Evolutionary conservation across 2,113 vertebrate genomes (phyloP), one percentile per base, ranked within the genome.

Genomic region (Channa argus): DNA sequence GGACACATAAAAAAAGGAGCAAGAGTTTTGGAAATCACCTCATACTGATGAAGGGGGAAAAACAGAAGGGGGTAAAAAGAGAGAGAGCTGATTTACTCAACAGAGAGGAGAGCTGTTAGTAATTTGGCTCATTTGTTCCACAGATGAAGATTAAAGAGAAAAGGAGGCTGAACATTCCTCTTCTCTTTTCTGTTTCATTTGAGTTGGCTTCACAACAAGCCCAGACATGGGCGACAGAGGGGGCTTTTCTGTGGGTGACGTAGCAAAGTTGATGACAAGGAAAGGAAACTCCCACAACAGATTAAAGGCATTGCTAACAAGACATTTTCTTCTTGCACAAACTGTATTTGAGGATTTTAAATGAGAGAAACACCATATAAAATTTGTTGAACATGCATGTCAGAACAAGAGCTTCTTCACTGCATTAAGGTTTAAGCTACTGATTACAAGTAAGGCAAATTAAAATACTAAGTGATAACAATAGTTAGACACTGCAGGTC

Each of bases 81-180:
- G 64, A 72, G 62, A 72, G 59, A 67, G 69, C 53, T 74, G 74
- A 52, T 85, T 82, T 61, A 85, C 52, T 79, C 51, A 43, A 78
- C 53, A 78, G 83, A 74, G 47, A 58, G 60, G 67, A 82, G 74
- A 80, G 76, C 80, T 82, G 89, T 78, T 85, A 84, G 85, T 85
- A 86, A 91, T 90, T 88, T 89, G 75, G 65, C 82, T 85, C 74
- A 79, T 91, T 91, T 89, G 82, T 74, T 90, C 63, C 81, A 79
- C 90, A 88, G 84, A 91, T 89, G 87, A 84, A 91, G 86, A 90
- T 91, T 76, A 90, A 89, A 92, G 78, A 71, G 79, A 79, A 55
- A 51, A 78, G 68, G 71, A 72, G 52, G 51, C 51, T 54, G 58
- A 72, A 80, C 82, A 87, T 90, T 91, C 77, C 82, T 83, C 54